Evolutionary conservation across 2,888 invertebrate species (phyloP).

Genomic region (Chymomyza amoena): DNA sequence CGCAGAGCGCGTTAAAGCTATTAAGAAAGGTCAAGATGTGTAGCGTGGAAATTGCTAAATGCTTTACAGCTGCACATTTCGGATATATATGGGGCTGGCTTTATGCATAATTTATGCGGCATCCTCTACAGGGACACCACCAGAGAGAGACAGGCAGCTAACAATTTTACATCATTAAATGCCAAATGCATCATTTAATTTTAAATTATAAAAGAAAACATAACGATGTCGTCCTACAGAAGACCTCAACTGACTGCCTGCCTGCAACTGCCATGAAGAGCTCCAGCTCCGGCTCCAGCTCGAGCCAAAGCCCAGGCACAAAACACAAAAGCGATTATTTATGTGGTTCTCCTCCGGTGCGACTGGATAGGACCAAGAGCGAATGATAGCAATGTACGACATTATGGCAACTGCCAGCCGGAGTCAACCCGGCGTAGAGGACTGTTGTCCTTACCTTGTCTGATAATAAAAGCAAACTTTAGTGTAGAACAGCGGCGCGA

Average conservation of each 20-base stretch:
- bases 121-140: background rate
- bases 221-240: background rate
- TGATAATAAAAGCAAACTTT: slow-evolving; percentile 67
- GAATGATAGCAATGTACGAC: slow-evolving; percentile 5
- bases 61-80: slow-evolving; percentile 20
- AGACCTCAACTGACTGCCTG: background rate
- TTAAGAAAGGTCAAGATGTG: slow-evolving; percentile 56
- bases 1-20: slow-evolving; percentile 31
- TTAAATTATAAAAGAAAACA: slow-evolving; percentile 57
- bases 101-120: slow-evolving; percentile 50
- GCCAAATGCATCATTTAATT: slow-evolving; percentile 70
- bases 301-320: slow-evolving; percentile 10
- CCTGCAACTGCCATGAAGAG: background rate
- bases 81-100: slow-evolving; percentile 12
- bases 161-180: slow-evolving; percentile 66
- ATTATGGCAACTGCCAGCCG: slow-evolving; percentile 34
- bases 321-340: slow-evolving; percentile 64
- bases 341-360: slow-evolving; percentile 31
- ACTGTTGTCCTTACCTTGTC: slow-evolving; percentile 47
- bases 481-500: slow-evolving; percentile 15
- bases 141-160: slow-evolving; percentile 10
- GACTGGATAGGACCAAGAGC: background rate
- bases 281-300: background rate
- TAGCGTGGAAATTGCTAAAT: slow-evolving; percentile 9
- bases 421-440: slow-evolving; percentile 3